These are phyloP conservation scores for Gryon sp. DNA, from an alignment of 1,140 invertebrate species.

Conservation along the genomic window DNA sequence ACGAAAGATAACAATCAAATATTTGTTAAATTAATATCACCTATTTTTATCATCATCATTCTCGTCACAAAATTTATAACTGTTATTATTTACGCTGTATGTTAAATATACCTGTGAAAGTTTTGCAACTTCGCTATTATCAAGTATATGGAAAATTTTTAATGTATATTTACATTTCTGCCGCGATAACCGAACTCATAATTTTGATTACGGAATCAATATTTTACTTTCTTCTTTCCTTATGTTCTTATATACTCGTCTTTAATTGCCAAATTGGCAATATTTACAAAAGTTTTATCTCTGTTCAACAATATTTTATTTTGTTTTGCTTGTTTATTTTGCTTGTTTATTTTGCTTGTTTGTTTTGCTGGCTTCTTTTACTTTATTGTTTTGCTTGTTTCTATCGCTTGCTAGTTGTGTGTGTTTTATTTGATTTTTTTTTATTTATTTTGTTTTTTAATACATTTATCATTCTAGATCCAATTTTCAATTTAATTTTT, in stretches of 20 bases:
- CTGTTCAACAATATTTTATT: background rate
- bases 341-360: too few relatives aligned
- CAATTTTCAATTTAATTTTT: background rate
- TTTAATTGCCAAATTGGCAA: background rate
- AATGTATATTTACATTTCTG: constrained; percentile 5
- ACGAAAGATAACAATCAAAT: constrained; percentile 16
- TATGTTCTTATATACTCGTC: background rate
- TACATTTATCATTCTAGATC: too few relatives aligned
- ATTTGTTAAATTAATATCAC: constrained; percentile 2
- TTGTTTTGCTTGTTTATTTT: too few relatives aligned
- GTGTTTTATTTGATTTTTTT: too few relatives aligned
- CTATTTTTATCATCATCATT: background rate
- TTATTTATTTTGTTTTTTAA: background rate
- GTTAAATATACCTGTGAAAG: constrained; percentile 7
- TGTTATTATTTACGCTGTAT: background rate
- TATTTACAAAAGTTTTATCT: background rate
- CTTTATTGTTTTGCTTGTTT: too few relatives aligned
- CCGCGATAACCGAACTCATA: background rate
- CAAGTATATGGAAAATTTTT: constrained; percentile 13
- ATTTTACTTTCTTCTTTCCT: background rate
- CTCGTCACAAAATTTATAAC: background rate
- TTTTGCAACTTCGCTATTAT: constrained; percentile 16
- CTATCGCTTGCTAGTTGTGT: too few relatives aligned
- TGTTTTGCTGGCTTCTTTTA: too few relatives aligned
- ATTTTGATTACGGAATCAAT: constrained; percentile 13